Evolutionary conservation across 2,113 vertebrate genomes (phyloP).

Genomic region (Nycticorax nycticorax): DNA sequence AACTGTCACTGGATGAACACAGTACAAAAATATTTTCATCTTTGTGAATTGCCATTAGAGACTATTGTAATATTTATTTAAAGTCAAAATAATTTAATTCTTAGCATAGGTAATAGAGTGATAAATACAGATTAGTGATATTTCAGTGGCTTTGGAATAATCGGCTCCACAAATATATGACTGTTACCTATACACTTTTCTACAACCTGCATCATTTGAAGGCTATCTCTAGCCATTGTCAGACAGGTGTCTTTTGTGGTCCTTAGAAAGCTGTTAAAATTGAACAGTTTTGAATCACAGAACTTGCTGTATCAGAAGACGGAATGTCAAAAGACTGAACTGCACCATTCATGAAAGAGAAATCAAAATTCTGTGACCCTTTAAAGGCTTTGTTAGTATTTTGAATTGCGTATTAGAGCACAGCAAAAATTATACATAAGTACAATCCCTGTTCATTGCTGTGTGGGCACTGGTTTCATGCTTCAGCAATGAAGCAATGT

Average conservation of each 20-base stretch:
- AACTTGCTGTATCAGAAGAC: background rate
- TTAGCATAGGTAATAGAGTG: background rate
- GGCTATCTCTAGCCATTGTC: background rate
- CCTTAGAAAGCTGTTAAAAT: background rate
- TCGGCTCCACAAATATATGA: fast-evolving
- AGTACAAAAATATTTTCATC: background rate
- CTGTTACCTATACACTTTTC: fast-evolving
- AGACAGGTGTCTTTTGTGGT: background rate
- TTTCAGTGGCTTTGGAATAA: background rate
- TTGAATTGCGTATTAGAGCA: background rate
- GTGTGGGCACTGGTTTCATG: background rate
- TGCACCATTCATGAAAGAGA: background rate
- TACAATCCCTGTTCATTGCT: fast-evolving
- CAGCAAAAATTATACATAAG: background rate
- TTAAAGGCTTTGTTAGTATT: background rate
- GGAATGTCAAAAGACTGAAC: background rate
- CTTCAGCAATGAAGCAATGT: background rate
- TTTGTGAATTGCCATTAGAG: background rate
- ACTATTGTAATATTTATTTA: background rate
- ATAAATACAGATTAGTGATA: background rate
- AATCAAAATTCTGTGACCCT: background rate
- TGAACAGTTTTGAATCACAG: background rate
- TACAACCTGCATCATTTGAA: background rate
- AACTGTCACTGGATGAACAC: background rate
- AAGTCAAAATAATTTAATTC: background rate